A percentile compares a stretch with the other conserved stretches of the same genome.
Conservation (phyloP, 2,888 invertebrate species). For the Scaptomyza polygonia region DNA sequence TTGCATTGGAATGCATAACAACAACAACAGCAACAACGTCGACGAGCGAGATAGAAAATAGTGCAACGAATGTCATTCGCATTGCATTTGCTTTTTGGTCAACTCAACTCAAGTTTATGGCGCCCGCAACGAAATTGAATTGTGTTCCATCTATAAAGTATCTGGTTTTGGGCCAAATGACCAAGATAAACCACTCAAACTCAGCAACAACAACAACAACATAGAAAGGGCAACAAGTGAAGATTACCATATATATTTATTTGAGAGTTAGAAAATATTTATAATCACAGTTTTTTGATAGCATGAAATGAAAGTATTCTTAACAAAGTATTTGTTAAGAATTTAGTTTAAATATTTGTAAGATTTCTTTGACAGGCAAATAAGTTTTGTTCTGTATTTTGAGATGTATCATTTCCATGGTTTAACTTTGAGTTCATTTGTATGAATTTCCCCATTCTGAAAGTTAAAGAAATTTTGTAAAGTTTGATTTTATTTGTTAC, state of each 20-base stretch:
- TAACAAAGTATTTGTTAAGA: too few species aligned
- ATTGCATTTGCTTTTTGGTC: constrained; percentile 58
- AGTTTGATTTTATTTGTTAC: too few species aligned
- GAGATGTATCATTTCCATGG: too few species aligned
- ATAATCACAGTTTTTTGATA: too few species aligned
- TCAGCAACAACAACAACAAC: background rate
- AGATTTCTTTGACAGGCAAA: too few species aligned
- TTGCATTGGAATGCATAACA: constrained; percentile 73
- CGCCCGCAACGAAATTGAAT: constrained; percentile 64
- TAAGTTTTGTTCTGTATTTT: too few species aligned
- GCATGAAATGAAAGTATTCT: too few species aligned
- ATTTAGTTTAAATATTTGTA: too few species aligned
- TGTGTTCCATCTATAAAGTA: constrained; percentile 46
- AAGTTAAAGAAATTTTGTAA: too few species aligned
- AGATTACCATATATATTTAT: background rate
- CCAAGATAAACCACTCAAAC: constrained; percentile 37
- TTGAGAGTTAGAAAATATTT: background rate
- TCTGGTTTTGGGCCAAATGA: constrained; percentile 37
- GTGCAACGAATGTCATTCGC: constrained; percentile 76
- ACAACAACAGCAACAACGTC: constrained; percentile 39
- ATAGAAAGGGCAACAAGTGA: constrained; percentile 22
- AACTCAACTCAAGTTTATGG: constrained; percentile 61
- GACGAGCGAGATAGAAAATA: constrained; percentile 54
- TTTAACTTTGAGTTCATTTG: too few species aligned
- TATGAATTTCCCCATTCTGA: too few species aligned